These are phyloP conservation scores for Celastrina argiolus DNA, from an alignment of 2,888 invertebrate species.

Conservation along the genomic window DNA sequence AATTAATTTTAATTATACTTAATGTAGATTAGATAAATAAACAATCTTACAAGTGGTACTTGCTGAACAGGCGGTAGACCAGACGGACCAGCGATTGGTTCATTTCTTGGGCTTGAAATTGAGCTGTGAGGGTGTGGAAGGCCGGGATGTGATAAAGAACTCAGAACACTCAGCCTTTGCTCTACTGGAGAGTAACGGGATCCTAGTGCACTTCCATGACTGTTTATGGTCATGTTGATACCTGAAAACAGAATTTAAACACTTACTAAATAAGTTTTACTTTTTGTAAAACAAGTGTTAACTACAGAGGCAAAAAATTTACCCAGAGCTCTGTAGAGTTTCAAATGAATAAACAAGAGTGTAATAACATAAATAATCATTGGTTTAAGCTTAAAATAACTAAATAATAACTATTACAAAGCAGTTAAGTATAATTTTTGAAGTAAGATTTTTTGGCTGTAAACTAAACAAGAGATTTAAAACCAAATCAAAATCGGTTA, in stretches of 20 bases:
- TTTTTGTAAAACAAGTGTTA: background rate
- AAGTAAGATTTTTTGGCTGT: too few species aligned
- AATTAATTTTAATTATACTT: too few species aligned
- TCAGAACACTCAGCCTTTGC: conserved; percentile 61
- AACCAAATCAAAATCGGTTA: too few species aligned
- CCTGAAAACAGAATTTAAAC: conserved; percentile 54
- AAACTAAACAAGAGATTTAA: too few species aligned
- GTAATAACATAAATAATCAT: too few species aligned
- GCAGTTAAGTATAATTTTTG: too few species aligned
- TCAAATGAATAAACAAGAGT: too few species aligned
- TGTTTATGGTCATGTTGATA: conserved; percentile 80
- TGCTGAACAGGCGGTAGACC: conserved; percentile 91
- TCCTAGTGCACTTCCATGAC: conserved; percentile 51
- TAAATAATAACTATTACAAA: too few species aligned
- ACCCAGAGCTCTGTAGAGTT: background rate
- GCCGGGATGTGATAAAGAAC: conserved; percentile 59
- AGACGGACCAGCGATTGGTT: conserved; percentile 88
- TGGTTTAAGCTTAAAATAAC: too few species aligned
- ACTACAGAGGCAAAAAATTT: background rate
- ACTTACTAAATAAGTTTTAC: background rate
- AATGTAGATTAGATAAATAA: background rate
- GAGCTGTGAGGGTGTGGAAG: conserved; percentile 58
- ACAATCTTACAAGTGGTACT: conserved; percentile 86
- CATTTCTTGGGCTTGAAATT: conserved; percentile 82
- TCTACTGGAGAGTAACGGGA: conserved; percentile 67